Base-by-base conservation (phyloP, 2,797 vertebrate genomes). In the Melanotaenia boesemani region DNA sequence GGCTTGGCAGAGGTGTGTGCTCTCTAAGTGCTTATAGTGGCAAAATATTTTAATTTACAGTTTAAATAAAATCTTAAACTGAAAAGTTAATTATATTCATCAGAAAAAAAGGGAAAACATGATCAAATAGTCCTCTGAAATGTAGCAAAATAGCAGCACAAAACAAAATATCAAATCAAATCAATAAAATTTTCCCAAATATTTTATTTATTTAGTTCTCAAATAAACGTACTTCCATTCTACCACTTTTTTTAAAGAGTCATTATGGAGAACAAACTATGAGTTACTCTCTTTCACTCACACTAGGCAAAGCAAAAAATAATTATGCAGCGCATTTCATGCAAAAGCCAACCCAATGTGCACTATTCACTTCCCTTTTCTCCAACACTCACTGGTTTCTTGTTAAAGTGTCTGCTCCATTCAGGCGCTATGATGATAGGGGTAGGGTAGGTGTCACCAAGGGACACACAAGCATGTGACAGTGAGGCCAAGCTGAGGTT, bases 341-440 rank as follows among this genome's bases (percentile, higher is more conserved):
- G 8, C 48, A 22, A 11, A 11, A 10, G 3, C 8, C 48, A 50
- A 50, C n/a, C 20, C 48, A 50, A 50, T 20, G 9, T 50, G 24
- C 4, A 65, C 2, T 50, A 39, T 58, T 39, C 41, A 90, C 83
- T 86, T 90, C 79, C 76, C 13, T 50, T 88, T 89, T 80, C 57
- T 72, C 1, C 10, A 61, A 60, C 32, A 92, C 95, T 78, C 81
- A 96, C 95, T 0, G 80, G 80, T 81, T 93, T 95, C 85, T 92
- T 94, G 77, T 55, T 93, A 60, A 90, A 2, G 44, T 96, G 93
- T 70, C 89, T 81, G 85, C 91, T 94, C 96, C 90, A 93, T 84
- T 95, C 96, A 0, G 93, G 93, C 1, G 93, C 94, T 39, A 80
- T 90, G 56, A 96, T 83, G 0, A 95, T 58, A 2, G 95, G 96